Evolutionary conservation across 2,888 invertebrate genomes (phyloP).

Genomic region (Ennomos quercinarius): DNA sequence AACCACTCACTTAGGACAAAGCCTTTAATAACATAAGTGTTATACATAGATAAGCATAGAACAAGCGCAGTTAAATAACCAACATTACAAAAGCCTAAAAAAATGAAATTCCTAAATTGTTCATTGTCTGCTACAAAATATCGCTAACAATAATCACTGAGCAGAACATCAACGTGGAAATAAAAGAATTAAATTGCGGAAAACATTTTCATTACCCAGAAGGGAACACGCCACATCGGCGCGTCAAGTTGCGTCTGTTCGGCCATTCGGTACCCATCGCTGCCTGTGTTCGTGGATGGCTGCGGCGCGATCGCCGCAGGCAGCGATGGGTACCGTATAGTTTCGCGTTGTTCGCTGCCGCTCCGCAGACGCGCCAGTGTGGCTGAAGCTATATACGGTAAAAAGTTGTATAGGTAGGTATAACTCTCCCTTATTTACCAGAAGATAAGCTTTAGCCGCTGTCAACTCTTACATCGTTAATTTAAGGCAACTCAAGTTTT

Average conservation of each 20-base stretch:
- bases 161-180: conserved; percentile 39
- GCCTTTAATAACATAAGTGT: no score
- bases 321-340: no score
- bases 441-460: conserved; percentile 73
- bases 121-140: conserved; percentile 13
- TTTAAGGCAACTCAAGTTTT: conserved; percentile 76
- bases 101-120: conserved; percentile 19
- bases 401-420: conserved; percentile 50
- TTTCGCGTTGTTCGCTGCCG: no score
- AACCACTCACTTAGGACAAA: no score
- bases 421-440: conserved; percentile 66
- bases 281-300: no score
- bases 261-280: no score
- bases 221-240: conserved; percentile 61
- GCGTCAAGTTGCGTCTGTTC: conserved; percentile 17
- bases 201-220: conserved; percentile 57
- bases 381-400: conserved; percentile 19
- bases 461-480: conserved; percentile 82
- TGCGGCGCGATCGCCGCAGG: no score
- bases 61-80: no score
- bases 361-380: no score
- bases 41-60: no score
- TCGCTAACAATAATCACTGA: conserved; percentile 31
- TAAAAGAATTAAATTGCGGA: conserved; percentile 54
- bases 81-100: background rate